phyloP scores from a whole-genome alignment of 2,888 invertebrate species.

The Ennomos erosarius region DNA sequence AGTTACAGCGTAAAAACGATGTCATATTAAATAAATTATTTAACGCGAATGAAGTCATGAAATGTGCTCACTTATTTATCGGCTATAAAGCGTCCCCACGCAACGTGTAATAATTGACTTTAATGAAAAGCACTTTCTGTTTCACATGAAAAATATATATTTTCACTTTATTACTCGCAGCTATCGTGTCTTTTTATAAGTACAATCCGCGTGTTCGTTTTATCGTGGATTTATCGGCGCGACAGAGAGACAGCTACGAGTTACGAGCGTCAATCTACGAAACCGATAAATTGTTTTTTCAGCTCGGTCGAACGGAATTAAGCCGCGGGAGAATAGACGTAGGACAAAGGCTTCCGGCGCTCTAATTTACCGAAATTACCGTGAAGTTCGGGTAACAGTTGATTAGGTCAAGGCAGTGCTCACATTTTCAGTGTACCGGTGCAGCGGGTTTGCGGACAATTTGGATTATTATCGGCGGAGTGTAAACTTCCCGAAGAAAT shows the following conservation, averaged over 20 bases:
- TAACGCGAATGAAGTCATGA: slow-evolving; percentile 31
- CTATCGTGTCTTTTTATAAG: slow-evolving; percentile 29
- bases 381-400: slow-evolving; percentile 39
- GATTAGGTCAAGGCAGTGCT: slow-evolving; percentile 44
- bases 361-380: slow-evolving; percentile 43
- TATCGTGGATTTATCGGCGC: slow-evolving; percentile 41
- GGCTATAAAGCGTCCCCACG: slow-evolving; percentile 33
- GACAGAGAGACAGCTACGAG: slow-evolving; percentile 44
- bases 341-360: slow-evolving; percentile 41
- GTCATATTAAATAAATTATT: slow-evolving; percentile 22
- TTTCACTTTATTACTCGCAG: slow-evolving; percentile 32
- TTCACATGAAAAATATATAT: slow-evolving; percentile 20
- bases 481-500: slow-evolving; percentile 53
- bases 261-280: slow-evolving; percentile 46
- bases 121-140: slow-evolving; percentile 32
- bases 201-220: slow-evolving; percentile 37
- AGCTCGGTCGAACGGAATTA: slow-evolving; percentile 40
- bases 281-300: slow-evolving; percentile 47
- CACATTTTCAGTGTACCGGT: slow-evolving; percentile 43
- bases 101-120: slow-evolving; percentile 33
- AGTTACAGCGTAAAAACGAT: slow-evolving; percentile 6
- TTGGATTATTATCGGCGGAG: slow-evolving; percentile 51
- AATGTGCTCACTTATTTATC: slow-evolving; percentile 34
- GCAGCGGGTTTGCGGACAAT: slow-evolving; percentile 55
- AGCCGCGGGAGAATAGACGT: slow-evolving; percentile 39